These are phyloP conservation scores for Neosalanx taihuensis DNA, from an alignment of 2,797 vertebrate species.

Conservation along the genomic window DNA sequence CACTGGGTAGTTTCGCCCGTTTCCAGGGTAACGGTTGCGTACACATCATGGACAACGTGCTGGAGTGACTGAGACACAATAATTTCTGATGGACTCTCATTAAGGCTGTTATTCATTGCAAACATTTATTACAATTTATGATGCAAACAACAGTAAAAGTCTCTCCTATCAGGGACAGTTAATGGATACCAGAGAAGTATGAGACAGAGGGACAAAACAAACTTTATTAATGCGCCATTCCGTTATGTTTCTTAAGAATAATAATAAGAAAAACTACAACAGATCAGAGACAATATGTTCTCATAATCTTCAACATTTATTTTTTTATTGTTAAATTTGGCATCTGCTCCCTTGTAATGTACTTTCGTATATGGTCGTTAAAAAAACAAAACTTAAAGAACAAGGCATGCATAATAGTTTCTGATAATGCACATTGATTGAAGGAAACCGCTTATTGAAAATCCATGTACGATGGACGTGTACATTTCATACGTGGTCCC, in stretches of 20 bases:
- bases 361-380: slow-evolving; percentile 57
- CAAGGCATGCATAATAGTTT: slow-evolving; percentile 77
- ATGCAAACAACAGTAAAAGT: slow-evolving; percentile 70
- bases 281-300: slow-evolving; percentile 48
- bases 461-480: slow-evolving; percentile 67
- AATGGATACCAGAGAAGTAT: slow-evolving; percentile 61
- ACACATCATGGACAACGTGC: background rate
- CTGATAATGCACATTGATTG: slow-evolving; percentile 68
- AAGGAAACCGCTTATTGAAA: slow-evolving; percentile 64
- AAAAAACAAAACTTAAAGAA: slow-evolving; percentile 63
- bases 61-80: slow-evolving; percentile 18
- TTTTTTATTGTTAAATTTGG: slow-evolving; percentile 54
- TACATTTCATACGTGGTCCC: slow-evolving; percentile 69
- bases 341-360: slow-evolving; percentile 55
- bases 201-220: slow-evolving; percentile 63
- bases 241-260: slow-evolving; percentile 44
- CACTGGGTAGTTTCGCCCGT: too few species aligned
- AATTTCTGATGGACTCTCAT: slow-evolving; percentile 42
- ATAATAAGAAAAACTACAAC: slow-evolving; percentile 16
- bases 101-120: slow-evolving; percentile 72
- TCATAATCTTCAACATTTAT: slow-evolving; percentile 37
- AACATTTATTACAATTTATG: slow-evolving; percentile 80
- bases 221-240: slow-evolving; percentile 59
- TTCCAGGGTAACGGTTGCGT: too few species aligned
- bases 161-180: slow-evolving; percentile 63